Evolutionary conservation across 2,797 vertebrate species (phyloP), one percentile per base, ranked within the genome.

Genomic region (Dendrocincla tyrannina): DNA sequence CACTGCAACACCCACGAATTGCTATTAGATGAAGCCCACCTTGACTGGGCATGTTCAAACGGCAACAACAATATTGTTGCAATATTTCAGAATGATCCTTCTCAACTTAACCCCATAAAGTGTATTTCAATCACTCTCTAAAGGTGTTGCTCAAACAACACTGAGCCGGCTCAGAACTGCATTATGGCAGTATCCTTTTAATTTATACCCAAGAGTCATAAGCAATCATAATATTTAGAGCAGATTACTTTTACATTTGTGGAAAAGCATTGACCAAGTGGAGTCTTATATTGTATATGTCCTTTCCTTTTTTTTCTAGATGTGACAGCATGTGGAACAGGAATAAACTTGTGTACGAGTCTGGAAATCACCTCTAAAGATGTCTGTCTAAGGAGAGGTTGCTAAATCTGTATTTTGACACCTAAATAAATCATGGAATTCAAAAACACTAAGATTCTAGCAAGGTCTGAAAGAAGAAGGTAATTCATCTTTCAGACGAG

Each of bases 401-500:
- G 33, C 35, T 69, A 82, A 86, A 77, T 39, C 69, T 58, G 62
- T 27, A 62, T 93, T 94, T 77, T 73, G 64, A 77, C n/a, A 87
- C 28, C 15, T 79, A 79, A 89, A 86, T 63, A 77, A 86, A 87
- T 53, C 13, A 66, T 1, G 5, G 2, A 27, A 67, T 44, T 89
- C 73, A 70, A 80, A 92, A 52, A 16, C 17, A n/a, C 27, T 76
- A 59, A 69, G 39, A 87, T 23, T 70, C 13, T 72, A 89, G 75
- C 28, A 91, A 18, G 27, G 27, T 76, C 47, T 47, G 24, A 47
- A 75, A 60, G 55, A 92, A 62, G 13, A 41, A 53, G 12, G 50
- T 52, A 35, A 70, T 89, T 94, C 22, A 68, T 89, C 74, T 89
- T 95, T 87, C 23, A 89, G 53, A 70, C 50, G 37, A 93, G 70